Evolutionary conservation across 2,113 vertebrate species (phyloP), one percentile per base, ranked within the genome.

Genomic region (Bubalus kerabau): DNA sequence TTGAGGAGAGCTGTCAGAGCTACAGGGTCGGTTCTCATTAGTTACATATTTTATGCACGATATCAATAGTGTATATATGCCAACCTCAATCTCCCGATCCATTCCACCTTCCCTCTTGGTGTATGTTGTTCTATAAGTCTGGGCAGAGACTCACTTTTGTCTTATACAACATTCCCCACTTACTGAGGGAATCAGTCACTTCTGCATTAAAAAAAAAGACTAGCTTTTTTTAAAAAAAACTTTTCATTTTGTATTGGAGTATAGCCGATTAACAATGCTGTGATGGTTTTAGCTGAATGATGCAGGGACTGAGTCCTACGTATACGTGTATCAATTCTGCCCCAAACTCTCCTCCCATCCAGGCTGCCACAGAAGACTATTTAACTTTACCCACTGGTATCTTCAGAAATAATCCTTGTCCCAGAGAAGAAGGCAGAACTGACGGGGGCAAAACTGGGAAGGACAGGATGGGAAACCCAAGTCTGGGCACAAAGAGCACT

Each of bases 31-130:
- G 71, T 26, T 24, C 71, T 26, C 23, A 6, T 24, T 24, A 76
- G 17, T 14, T 76, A 76, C 12, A 0, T 43, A 26, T 7, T 14
- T 43, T 14, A 26, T 26, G 23, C 71, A 3, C 12, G 12, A 3
- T 23, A 23, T 71, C n/a, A 24, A 23, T 1, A 40, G 21, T 3
- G 11, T 13, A 0, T 7, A 6, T 24, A 43, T 24, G 71, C 13
- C 21, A 13, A 14, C 23, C 23, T 43, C 36, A 26, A 0, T 26
- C 71, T 24, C 36, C 71, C 36, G 6, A 14, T 43, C 36, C 36
- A 76, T 43, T 43, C 36, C 71, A 76, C 23, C 36, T 43, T 24
- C 71, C 23, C 12, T 43, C 36, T 74, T 13, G 6, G 67, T 7
- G 0, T 40, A 26, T 7, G 12, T 40, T 2, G 6, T 76, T 76